Evolutionary conservation across 2,888 invertebrate genomes (phyloP).

Genomic region (Agelastica alni): DNA sequence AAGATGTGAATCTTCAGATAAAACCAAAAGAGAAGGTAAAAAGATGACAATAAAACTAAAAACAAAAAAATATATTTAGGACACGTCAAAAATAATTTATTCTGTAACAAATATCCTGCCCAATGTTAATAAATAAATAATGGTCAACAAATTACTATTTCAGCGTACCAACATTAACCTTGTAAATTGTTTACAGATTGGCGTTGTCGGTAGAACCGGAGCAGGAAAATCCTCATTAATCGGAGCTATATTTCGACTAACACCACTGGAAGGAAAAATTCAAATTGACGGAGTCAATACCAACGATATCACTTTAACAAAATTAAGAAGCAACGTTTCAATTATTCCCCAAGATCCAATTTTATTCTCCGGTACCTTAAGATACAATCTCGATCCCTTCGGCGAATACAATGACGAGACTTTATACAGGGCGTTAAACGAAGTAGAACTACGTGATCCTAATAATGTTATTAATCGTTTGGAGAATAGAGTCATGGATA

Average conservation of each 20-base stretch:
- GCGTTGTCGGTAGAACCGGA: slow-evolving; percentile 86
- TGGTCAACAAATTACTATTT: too few species aligned
- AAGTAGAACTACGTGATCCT: slow-evolving; percentile 73
- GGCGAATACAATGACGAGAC: slow-evolving; percentile 69
- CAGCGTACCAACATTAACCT: too few species aligned
- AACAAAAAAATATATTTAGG: too few species aligned
- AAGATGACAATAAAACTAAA: slow-evolving; percentile 10
- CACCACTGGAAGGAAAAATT: slow-evolving; percentile 76
- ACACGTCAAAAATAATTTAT: too few species aligned
- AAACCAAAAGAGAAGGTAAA: slow-evolving; percentile 67
- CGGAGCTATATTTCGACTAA: slow-evolving; percentile 81
- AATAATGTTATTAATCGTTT: slow-evolving; percentile 64
- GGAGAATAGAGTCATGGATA: slow-evolving; percentile 68
- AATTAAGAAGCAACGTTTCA: slow-evolving; percentile 79
- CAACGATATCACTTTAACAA: slow-evolving; percentile 71
- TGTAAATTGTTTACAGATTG: slow-evolving; percentile 66
- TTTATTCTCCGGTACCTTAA: slow-evolving; percentile 80
- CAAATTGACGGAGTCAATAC: slow-evolving; percentile 77
- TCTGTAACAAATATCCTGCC: too few species aligned
- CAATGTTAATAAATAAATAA: too few species aligned
- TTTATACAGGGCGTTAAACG: slow-evolving; percentile 61
- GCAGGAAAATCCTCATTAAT: slow-evolving; percentile 86
- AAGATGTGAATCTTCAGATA: slow-evolving; percentile 65
- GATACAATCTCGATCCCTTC: slow-evolving; percentile 87
- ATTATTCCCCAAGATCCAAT: slow-evolving; percentile 95